phyloP scores from a whole-genome alignment of 2,888 invertebrate species.

The Hypercompe scribonia region DNA sequence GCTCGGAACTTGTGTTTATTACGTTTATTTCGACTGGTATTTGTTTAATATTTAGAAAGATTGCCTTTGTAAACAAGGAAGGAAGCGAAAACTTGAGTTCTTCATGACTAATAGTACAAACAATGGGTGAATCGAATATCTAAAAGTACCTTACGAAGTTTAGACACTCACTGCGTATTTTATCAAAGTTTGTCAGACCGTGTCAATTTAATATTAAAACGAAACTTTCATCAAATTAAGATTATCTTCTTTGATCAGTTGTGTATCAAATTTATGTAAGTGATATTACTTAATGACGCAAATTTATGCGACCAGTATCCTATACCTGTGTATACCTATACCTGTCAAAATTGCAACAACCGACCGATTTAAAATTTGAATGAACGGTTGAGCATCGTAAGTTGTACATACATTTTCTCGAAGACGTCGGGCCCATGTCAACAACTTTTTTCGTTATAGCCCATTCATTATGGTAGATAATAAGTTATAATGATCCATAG shows the following conservation, averaged over 20 bases:
- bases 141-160: not conserved
- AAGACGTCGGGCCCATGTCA: too few relatives aligned
- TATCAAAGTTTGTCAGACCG: not conserved
- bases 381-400: too few relatives aligned
- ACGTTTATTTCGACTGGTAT: slow-evolving; percentile 8
- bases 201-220: not conserved
- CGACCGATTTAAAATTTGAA: too few relatives aligned
- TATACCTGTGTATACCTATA: too few relatives aligned
- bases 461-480: too few relatives aligned
- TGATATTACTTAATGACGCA: too few relatives aligned
- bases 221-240: not conserved
- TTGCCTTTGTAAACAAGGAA: not conserved
- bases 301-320: too few relatives aligned
- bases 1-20: slow-evolving; percentile 18
- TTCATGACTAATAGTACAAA: not conserved
- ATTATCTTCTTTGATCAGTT: not conserved
- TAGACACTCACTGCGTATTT: not conserved
- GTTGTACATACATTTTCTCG: too few relatives aligned
- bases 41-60: slow-evolving; percentile 8
- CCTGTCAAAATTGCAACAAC: too few relatives aligned
- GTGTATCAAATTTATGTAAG: not conserved
- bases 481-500: too few relatives aligned
- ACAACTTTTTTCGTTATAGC: too few relatives aligned
- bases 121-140: not conserved
- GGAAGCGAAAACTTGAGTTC: not conserved